A percentile compares a stretch with the other conserved stretches of the same genome.
phyloP scores from a whole-genome alignment of 1,140 invertebrate genomes.

The Achatina immaculata region DNA sequence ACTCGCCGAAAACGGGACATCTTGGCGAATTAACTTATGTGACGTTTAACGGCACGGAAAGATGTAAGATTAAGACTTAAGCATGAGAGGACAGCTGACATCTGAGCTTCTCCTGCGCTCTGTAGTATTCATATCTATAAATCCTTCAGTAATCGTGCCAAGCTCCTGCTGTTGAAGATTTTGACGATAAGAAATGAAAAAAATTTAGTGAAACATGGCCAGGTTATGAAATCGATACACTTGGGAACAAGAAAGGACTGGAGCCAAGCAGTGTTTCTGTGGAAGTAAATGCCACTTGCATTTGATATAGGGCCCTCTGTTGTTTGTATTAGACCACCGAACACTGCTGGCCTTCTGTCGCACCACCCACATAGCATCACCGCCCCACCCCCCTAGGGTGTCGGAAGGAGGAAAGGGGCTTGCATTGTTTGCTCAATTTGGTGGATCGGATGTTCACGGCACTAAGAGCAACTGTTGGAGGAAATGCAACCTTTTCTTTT shows the following conservation, averaged over 20 bases:
- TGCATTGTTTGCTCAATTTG: not conserved
- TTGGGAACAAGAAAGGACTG: not conserved
- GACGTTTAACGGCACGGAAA: too few relatives aligned
- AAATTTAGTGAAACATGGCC: too few relatives aligned
- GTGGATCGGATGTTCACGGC: not conserved
- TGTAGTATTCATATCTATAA: too few relatives aligned
- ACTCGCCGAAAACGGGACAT: too few relatives aligned
- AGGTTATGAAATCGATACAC: slow-evolving; percentile 10
- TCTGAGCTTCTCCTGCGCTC: too few relatives aligned
- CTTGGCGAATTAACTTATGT: too few relatives aligned
- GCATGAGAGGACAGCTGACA: too few relatives aligned
- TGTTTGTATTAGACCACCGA: not conserved
- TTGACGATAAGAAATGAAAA: too few relatives aligned
- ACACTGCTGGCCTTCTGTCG: not conserved
- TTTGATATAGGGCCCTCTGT: not conserved
- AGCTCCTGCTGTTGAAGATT: too few relatives aligned
- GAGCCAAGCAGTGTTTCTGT: not conserved
- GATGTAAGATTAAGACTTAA: too few relatives aligned
- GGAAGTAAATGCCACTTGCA: not conserved
- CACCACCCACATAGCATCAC: not conserved
- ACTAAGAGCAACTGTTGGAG: not conserved
- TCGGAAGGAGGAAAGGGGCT: not conserved
- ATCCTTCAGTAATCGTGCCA: too few relatives aligned
- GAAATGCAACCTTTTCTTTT: not conserved
- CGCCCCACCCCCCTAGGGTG: too few relatives aligned